A percentile compares a stretch with the other conserved stretches of the same genome.
phyloP scores from a whole-genome alignment of 2,113 vertebrate species.

The Corythornis madagascariensis region DNA sequence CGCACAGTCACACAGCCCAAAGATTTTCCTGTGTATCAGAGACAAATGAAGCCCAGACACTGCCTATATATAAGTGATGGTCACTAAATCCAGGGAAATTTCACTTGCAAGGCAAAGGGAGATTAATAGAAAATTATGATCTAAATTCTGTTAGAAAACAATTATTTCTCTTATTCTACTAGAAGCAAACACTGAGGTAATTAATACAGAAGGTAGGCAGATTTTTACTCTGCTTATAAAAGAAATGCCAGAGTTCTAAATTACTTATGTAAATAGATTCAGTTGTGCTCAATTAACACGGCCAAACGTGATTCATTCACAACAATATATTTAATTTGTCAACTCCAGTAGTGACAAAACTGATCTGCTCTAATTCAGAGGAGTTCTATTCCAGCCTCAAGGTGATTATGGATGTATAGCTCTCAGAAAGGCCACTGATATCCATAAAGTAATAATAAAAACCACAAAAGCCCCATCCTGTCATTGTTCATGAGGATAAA shows the following conservation, averaged over 20 bases:
- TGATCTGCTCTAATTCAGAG: background rate
- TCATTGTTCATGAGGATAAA: background rate
- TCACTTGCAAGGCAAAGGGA: constrained; percentile 7
- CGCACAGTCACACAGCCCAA: background rate
- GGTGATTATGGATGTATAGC: background rate
- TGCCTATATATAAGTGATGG: background rate
- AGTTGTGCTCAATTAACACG: background rate
- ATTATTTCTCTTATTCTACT: background rate
- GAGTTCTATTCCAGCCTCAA: background rate
- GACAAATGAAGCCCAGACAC: background rate
- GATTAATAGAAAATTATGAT: too few species aligned
- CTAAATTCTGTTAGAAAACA: background rate
- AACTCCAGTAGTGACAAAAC: constrained; percentile 6
- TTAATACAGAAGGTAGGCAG: constrained; percentile 18
- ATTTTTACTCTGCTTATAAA: constrained; percentile 16
- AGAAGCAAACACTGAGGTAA: constrained; percentile 14
- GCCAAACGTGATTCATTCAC: constrained; percentile 4
- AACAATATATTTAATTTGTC: constrained; percentile 21
- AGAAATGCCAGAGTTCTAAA: background rate
- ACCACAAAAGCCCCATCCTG: background rate
- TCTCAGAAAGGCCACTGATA: background rate
- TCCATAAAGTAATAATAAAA: background rate
- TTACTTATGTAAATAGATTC: constrained; percentile 27
- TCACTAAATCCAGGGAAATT: background rate
- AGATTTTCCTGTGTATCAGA: background rate